Base-by-base conservation (phyloP, 2,797 vertebrate species). In the Rachycentron canadum region DNA sequence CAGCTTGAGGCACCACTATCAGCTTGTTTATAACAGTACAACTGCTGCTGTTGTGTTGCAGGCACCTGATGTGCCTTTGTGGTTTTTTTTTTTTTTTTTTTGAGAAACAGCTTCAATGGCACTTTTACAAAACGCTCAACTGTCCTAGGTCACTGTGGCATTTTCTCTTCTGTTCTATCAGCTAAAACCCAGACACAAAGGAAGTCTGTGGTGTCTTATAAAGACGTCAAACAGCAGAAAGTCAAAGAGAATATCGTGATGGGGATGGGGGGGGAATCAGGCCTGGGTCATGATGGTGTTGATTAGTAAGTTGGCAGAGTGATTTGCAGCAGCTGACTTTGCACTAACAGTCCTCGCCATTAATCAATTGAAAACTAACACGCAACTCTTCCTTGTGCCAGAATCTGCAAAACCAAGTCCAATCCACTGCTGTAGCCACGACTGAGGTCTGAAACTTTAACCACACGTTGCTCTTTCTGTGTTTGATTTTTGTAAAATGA, bases 51-150 rank as follows among this genome's bases (percentile, higher is more conserved):
- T 25, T 59, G 47, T 2, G 65, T 60, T 71, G 13, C 59, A 36
- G 76, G 52, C 50, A 30, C 56, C 58, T 68, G 50, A 34, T 1
- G 28, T 52, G 62, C 41, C 52, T 77, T 17, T 60, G 69, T 45
- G 45, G 28, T n/a, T 69, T 57, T 13, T 23, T 23, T 14, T 3
- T 43, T 17, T 6, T 17, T 43, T 17, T 68, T 61, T 47, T 61
- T 73, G 32, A 30, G 57, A 66, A 61, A 32, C 1, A 1, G 43
- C 16, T 17, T 10, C 26, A 40, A 49, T 10, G 67, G 14, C 9
- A 19, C 69, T 1, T 34, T 40, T 38, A 59, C 17, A n/a, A 43
- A 67, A 53, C 40, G 55, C 58, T 63, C 23, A 60, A 63, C 69
- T 30, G 30, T 12, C 19, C 55, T 10, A 19, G 21, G 50, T 64